Percentiles rank a stretch among this genome's conserved stretches.
Evolutionary conservation across 2,888 invertebrate genomes (phyloP).

Genomic region (Cordilura impudica): DNA sequence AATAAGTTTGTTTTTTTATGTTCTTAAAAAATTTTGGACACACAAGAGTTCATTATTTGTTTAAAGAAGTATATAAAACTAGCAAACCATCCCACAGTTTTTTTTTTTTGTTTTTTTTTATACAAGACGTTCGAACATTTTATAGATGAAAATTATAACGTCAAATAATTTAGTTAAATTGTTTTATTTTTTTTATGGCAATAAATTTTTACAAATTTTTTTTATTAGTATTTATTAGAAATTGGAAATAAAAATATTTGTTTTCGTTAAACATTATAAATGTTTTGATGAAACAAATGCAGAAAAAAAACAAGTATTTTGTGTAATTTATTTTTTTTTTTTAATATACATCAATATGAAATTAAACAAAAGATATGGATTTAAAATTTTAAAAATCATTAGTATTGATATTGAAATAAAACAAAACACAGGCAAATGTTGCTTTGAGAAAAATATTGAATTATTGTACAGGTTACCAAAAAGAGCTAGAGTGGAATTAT

Average conservation of each 20-base stretch:
- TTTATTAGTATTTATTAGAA: slow-evolving; percentile 48
- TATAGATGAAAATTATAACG: slow-evolving; percentile 25
- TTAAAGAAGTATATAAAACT: slow-evolving; percentile 34
- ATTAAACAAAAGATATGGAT: neutral
- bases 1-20: neutral
- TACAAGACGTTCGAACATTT: slow-evolving; percentile 26
- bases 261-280: slow-evolving; percentile 48
- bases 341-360: slow-evolving; percentile 7
- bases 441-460: no score
- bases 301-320: slow-evolving; percentile 16
- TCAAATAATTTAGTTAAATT: slow-evolving; percentile 50
- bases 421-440: neutral
- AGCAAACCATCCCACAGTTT: slow-evolving; percentile 34
- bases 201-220: slow-evolving; percentile 33
- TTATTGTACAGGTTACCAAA: no score
- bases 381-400: neutral
- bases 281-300: slow-evolving; percentile 46
- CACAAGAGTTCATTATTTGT: slow-evolving; percentile 21
- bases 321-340: slow-evolving; percentile 27
- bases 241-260: slow-evolving; percentile 46
- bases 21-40: slow-evolving; percentile 5
- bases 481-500: no score
- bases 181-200: slow-evolving; percentile 39
- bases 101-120: slow-evolving; percentile 42
- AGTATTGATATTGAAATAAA: neutral